phyloP scores from a whole-genome alignment of 2,113 vertebrate genomes.

The Daubentonia madagascariensis region DNA sequence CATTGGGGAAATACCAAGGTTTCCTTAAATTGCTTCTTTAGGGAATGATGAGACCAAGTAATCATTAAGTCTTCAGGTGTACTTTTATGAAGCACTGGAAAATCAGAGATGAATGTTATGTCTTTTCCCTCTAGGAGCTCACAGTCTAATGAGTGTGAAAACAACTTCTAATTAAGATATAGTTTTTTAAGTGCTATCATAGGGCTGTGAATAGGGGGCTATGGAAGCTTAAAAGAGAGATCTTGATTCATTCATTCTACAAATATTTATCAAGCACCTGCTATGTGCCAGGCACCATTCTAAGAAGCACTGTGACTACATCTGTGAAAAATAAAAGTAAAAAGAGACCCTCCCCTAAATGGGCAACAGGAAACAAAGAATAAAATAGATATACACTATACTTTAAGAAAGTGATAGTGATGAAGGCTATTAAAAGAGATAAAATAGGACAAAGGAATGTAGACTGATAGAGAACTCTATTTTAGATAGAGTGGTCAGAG shows the following conservation, averaged over 20 bases:
- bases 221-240: background rate
- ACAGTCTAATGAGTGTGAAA: background rate
- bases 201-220: background rate
- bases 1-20: background rate
- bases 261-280: background rate
- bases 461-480: background rate
- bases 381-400: background rate
- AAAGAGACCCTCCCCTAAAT: background rate
- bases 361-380: background rate
- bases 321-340: background rate
- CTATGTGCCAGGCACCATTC: background rate
- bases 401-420: background rate
- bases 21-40: background rate
- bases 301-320: background rate
- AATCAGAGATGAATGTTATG: conserved; percentile 17
- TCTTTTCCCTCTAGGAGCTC: background rate
- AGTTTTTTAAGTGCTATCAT: background rate
- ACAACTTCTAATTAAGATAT: background rate
- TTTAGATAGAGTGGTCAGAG: background rate
- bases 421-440: background rate
- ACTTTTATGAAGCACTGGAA: conserved; percentile 9
- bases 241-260: background rate
- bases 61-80: background rate
- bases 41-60: background rate
- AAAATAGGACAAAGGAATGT: background rate